These are phyloP conservation scores for Lerema accius DNA, from an alignment of 1,140 invertebrate species.

Conservation along the genomic window DNA sequence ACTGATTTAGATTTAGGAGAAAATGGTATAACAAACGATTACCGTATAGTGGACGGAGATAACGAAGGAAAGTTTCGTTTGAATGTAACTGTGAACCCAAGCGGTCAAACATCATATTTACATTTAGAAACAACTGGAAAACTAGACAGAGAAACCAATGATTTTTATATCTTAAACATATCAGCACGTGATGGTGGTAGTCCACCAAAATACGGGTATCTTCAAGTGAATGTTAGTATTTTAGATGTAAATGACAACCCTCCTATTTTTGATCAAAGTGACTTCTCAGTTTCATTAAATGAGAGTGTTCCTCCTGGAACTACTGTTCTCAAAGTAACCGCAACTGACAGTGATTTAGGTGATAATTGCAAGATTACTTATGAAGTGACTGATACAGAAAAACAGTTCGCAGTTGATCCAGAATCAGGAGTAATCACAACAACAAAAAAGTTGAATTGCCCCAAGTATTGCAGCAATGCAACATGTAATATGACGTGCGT, in stretches of 20 bases:
- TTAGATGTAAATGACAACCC: conserved; percentile 98
- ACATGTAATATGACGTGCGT: conserved; percentile 95
- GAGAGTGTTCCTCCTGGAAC: conserved; percentile 96
- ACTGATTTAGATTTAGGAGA: conserved; percentile 93
- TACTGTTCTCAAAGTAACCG: conserved; percentile 93
- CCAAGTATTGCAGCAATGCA: conserved; percentile 84
- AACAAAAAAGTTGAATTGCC: conserved; percentile 90
- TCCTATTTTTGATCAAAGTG: conserved; percentile 94
- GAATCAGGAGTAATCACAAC: conserved; percentile 94
- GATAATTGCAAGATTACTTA: conserved; percentile 97
- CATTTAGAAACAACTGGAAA: conserved; percentile 95
- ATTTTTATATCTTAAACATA: conserved; percentile 93
- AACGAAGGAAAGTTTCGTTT: conserved; percentile 93
- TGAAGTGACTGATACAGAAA: conserved; percentile 92
- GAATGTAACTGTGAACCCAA: conserved; percentile 93
- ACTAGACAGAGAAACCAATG: conserved; percentile 93
- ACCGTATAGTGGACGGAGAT: conserved; percentile 94
- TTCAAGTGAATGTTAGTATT: conserved; percentile 95
- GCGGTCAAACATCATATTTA: conserved; percentile 93
- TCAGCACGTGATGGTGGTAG: conserved; percentile 93
- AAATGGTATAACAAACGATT: conserved; percentile 94
- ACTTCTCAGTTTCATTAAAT: conserved; percentile 93
- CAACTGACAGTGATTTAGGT: conserved; percentile 95
- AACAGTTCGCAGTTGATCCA: conserved; percentile 94
- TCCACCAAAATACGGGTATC: conserved; percentile 91